Base-by-base conservation (phyloP, 1,140 invertebrate species). In the Eufriesea mexicana region DNA sequence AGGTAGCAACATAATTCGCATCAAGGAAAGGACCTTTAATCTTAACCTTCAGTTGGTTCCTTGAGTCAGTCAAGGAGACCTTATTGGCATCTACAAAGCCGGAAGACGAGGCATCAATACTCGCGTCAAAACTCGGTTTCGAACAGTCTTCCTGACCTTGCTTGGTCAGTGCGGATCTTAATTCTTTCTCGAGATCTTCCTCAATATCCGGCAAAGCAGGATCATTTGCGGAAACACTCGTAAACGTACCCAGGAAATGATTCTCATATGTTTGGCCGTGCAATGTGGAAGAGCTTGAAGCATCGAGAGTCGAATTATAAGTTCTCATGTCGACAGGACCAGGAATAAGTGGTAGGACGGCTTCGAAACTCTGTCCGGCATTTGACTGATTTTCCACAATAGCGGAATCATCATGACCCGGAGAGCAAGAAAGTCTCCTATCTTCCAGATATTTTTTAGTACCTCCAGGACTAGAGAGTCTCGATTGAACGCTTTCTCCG, bases 241-340 rank as follows among this genome's bases (percentile, higher is more conserved):
- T 95, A 87, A 97, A 97, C 12, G 96, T 95, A 28, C 95, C 95
- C 12, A 97, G 82, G 16, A 97, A 92, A 91, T 97, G 96, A 83
- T 96, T 96, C 8, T 94, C 93, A 64, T 96, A 96, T 0, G 95
- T 93, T 61, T 96, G 92, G 16, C 94, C 84, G 91, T 95, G 92
- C 7, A 86, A 77, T 92, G 95, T 67, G 67, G 94, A 89, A 92
- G 96, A 91, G 54, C 94, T 91, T 95, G 96, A 89, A 93, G 87
- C 87, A 20, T 94, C 93, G 10, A 90, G 73, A 0, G 95, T 92
- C 0, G 95, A 94, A 89, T 96, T 97, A 89, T 98, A 98, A 0
- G 97, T 98, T 54, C 97, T 95, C 97, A 98, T 98, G 92, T 98
- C 97, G 5, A 98, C 97, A 0, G 97, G 97, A 5, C 97, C 97